Base-by-base conservation (phyloP, 2,113 vertebrate genomes). In the Elephantulus edwardii region DNA sequence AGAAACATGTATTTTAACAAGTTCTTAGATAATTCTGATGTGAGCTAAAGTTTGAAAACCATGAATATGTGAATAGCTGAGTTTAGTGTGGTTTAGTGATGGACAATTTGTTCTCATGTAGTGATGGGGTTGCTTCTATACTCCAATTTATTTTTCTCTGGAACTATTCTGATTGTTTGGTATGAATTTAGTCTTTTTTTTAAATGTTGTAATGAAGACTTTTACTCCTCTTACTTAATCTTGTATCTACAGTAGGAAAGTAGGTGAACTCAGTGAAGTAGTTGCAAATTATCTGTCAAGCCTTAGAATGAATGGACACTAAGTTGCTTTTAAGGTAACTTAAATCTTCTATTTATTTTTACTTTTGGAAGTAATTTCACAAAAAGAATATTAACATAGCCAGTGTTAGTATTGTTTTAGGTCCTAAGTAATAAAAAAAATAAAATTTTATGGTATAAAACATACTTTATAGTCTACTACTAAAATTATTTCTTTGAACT, bases 271-370 rank as follows among this genome's bases (percentile, higher is more conserved):
- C 14, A 38, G 11, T 64, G 8, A 30, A 88, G 35, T 54, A 24
- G 22, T 85, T 77, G 60, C 7, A 52, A 60, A 4, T 72, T 91
- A 44, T 16, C 40, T 78, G 3, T 12, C 14, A 13, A 35, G 19
- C 56, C 28, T 72, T 75, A 12, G 46, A 91, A 38, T 22, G 2
- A 26, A 54, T 40, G 38, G n/a, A n/a, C n/a, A n/a, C n/a, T n/a
- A n/a, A n/a, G n/a, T n/a, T n/a, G n/a, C n/a, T n/a, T n/a, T n/a
- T n/a, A n/a, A n/a, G 44, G 8, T 6, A 83, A 54, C 10, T 90
- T 48, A 88, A 58, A 92, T 66, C 33, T 91, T 17, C 44, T 80
- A 58, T 35, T 75, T 75, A 89, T 66, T 68, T 68, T 68, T 20
- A 35, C 66, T 68, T 68, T 68, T 17, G 66, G n/a, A 68, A 68